A percentile compares a stretch with the other conserved stretches of the same genome.
phyloP scores from a whole-genome alignment of 2,797 vertebrate genomes.

The Girardinus metallicus region DNA sequence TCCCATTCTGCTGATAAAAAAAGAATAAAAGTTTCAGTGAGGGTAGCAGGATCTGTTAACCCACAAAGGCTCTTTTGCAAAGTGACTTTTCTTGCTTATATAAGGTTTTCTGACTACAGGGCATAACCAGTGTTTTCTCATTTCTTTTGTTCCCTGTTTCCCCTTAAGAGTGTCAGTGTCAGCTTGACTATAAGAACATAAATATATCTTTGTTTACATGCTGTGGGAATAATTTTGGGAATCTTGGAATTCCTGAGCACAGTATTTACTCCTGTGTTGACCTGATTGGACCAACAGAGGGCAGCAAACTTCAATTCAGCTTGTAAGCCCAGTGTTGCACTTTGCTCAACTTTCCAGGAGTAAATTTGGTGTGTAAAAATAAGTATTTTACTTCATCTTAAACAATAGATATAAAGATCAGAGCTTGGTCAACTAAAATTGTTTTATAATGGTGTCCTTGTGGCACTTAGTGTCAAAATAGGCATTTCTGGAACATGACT shows the following conservation, averaged over 20 bases:
- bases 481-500: not conserved
- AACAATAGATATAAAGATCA: not conserved
- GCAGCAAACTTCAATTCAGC: conserved; percentile 40
- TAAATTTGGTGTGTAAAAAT: not conserved
- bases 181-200: conserved; percentile 32
- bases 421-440: not conserved
- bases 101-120: conserved; percentile 23
- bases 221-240: not conserved
- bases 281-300: conserved; percentile 50
- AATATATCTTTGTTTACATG: conserved; percentile 47
- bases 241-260: not conserved
- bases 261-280: conserved; percentile 12
- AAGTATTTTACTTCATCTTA: not conserved
- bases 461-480: not conserved
- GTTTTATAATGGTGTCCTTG: not conserved
- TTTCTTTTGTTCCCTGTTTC: conserved; percentile 39
- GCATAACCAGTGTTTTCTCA: conserved; percentile 34
- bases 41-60: conserved; percentile 11
- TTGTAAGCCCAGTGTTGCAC: not conserved
- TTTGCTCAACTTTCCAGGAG: not conserved
- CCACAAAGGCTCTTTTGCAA: conserved; percentile 16
- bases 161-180: conserved; percentile 42
- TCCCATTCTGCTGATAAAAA: conserved; percentile 14
- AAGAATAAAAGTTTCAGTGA: not conserved
- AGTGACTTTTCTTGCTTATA: conserved; percentile 24